phyloP scores from a whole-genome alignment of 2,797 vertebrate species.

The Xenops minutus region DNA sequence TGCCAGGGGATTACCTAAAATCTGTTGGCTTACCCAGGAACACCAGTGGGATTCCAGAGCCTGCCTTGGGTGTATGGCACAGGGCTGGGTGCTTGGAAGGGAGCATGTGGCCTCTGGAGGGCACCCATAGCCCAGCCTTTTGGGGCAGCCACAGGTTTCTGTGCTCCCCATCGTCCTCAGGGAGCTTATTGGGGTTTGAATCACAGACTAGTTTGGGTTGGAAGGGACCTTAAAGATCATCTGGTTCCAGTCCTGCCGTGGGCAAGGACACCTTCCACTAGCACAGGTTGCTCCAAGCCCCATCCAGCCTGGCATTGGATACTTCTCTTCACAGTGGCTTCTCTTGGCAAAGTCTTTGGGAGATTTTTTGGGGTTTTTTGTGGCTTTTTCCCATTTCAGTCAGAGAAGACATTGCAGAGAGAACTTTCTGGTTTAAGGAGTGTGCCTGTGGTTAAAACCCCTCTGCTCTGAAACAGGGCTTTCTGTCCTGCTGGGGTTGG shows the following conservation, averaged over 20 bases:
- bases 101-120: constrained; percentile 64
- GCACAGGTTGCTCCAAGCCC: background rate
- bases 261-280: background rate
- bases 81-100: background rate
- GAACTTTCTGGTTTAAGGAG: too few relatives aligned
- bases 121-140: constrained; percentile 49
- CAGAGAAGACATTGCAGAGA: background rate
- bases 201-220: background rate
- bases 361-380: background rate
- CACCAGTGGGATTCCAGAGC: background rate
- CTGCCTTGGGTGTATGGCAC: accelerated
- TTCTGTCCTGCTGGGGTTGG: background rate
- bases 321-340: background rate
- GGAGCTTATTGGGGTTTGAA: background rate
- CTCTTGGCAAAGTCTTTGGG: background rate
- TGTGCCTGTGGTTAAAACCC: accelerated
- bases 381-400: background rate
- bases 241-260: background rate
- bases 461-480: background rate
- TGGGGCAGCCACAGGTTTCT: background rate
- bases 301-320: background rate
- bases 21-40: background rate
- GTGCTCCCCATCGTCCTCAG: too few relatives aligned
- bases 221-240: background rate
- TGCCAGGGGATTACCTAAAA: background rate